Percentiles rank a stretch among this genome's conserved stretches.
Evolutionary conservation across 2,888 invertebrate genomes (phyloP).

Genomic region (Thera obeliscata): DNA sequence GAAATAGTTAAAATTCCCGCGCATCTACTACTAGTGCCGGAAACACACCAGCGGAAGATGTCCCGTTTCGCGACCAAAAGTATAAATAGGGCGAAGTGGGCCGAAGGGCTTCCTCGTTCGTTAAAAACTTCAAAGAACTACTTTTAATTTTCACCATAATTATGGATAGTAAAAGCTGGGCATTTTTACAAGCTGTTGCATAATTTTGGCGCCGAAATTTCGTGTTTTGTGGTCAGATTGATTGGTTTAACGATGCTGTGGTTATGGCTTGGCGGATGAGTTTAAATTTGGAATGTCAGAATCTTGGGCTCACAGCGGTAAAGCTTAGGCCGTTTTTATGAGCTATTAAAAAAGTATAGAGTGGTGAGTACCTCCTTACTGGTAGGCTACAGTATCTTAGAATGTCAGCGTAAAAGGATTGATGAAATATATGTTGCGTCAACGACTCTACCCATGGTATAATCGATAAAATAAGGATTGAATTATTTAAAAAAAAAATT

Average conservation of each 20-base stretch:
- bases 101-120: conserved; percentile 59
- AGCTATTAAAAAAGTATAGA: not conserved
- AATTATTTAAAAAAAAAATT: no score
- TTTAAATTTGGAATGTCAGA: conserved; percentile 6
- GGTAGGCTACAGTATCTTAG: not conserved
- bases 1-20: conserved; percentile 30
- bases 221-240: conserved; percentile 27
- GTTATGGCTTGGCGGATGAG: conserved; percentile 25
- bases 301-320: not conserved
- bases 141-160: conserved; percentile 68
- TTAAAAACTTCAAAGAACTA: conserved; percentile 65
- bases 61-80: conserved; percentile 55
- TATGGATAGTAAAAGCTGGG: conserved; percentile 54
- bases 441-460: no score
- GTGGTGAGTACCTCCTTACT: no score
- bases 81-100: conserved; percentile 50
- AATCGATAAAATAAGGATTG: no score
- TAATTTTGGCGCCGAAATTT: conserved; percentile 38
- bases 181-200: conserved; percentile 45
- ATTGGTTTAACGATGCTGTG: conserved; percentile 32
- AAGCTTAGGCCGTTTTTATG: not conserved
- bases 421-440: no score
- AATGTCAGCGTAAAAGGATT: not conserved
- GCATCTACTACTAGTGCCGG: conserved; percentile 42
- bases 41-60: conserved; percentile 52